Percentiles rank a stretch among this genome's conserved stretches.
These are phyloP conservation scores for Brachyptera risi DNA, from an alignment of 2,888 invertebrate genomes.

Conservation along the genomic window DNA sequence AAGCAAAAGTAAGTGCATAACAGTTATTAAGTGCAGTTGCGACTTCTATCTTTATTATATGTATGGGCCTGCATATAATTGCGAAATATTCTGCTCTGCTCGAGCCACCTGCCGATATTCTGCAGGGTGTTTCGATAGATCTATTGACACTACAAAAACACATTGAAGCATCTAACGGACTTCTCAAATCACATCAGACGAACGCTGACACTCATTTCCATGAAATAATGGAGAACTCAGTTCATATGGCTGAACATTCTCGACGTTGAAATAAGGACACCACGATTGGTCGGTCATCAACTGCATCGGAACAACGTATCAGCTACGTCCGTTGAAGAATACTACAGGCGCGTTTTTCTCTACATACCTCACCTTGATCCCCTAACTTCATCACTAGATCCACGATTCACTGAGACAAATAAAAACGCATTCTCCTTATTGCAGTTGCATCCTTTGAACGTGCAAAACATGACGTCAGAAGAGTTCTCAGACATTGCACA, in stretches of 20 bases:
- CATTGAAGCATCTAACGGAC: not conserved
- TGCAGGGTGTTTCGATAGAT: not conserved
- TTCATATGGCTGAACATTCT: not conserved
- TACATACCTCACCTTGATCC: not conserved
- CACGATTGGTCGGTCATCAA: not conserved
- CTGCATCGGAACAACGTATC: not conserved
- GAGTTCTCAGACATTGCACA: not conserved
- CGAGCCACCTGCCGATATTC: not conserved
- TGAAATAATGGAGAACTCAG: not conserved
- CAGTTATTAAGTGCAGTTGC: not conserved
- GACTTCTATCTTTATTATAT: not conserved
- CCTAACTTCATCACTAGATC: not conserved
- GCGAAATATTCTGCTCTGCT: not conserved
- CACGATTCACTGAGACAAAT: no score
- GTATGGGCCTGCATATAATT: not conserved
- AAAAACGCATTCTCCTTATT: no score
- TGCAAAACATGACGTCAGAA: not conserved
- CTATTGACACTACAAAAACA: not conserved
- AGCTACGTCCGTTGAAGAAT: not conserved
- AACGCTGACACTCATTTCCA: not conserved
- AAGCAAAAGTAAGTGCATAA: no score
- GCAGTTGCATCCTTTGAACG: not conserved
- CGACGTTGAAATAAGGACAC: not conserved
- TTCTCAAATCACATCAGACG: not conserved
- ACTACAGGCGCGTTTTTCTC: not conserved